Base-by-base conservation (phyloP, 2,888 invertebrate species). In the Fragum whitleyi region DNA sequence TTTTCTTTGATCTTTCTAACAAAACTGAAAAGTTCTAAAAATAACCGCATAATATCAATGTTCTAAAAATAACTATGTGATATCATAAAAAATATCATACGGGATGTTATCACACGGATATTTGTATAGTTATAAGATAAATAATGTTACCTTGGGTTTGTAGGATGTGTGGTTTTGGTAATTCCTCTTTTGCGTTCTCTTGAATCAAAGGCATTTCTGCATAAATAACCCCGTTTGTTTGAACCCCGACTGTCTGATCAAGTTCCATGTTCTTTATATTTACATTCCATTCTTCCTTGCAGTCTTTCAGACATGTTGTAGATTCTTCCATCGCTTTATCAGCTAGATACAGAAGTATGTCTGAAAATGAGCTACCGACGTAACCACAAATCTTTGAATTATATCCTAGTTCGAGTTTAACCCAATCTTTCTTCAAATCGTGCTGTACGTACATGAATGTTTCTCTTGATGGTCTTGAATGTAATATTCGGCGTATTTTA, bases 301-400 rank as follows among this genome's bases (percentile, higher is more conserved):
- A 28, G 5, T 62, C 21, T 3, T 29, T 36, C 5, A 32, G 36
- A 26, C 23, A 21, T 23, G 21, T 21, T 26, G 3, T 2, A 23
- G 57, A 14, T 14, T 11, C 28, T 0, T 9, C 19, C 32, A 62
- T 14, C 0, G 36, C 62, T 36, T n/a, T 19, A 7, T 62, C n/a
- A 16, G 62, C 21, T n/a, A 62, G 9, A 9, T 9, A 36, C 32
- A 62, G 16, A 16, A 62, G 9, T 2, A 28, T 62, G 36, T 62
- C 36, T 1, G 62, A n/a, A 29, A 62, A 32, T n/a, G 21, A n/a
- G 16, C 6, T 16, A 16, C 62, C 62, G 36, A 28, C 14, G 11
- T 62, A 29, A n/a, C 62, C 62, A 28, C 69, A 69, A n/a, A 69
- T 69, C 29, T 47, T 51, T 47, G 51, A n/a, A 29, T 69, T 69